These are phyloP conservation scores for Elymnias hypermnestra DNA, from an alignment of 1,140 invertebrate species.

Conservation along the genomic window DNA sequence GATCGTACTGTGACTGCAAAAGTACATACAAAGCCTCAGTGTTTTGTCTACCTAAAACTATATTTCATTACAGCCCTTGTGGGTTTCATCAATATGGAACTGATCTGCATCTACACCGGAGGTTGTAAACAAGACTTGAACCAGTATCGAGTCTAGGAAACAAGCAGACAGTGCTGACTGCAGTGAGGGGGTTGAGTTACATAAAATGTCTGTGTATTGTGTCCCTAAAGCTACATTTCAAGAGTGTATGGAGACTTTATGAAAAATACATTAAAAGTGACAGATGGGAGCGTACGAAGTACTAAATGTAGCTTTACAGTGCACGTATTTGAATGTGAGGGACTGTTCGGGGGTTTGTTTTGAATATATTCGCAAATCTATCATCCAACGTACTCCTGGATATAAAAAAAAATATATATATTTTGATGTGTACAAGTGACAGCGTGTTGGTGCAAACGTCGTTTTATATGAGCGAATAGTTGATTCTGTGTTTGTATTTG, in stretches of 20 bases:
- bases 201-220: too few species aligned
- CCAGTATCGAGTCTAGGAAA: too few species aligned
- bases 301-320: slow-evolving; percentile 9
- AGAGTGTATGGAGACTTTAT: background rate
- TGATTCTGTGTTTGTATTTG: slow-evolving; percentile 60
- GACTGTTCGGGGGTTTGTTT: slow-evolving; percentile 5
- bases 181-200: too few species aligned
- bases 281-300: background rate
- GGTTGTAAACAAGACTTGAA: too few species aligned
- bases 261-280: slow-evolving; percentile 3
- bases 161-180: too few species aligned
- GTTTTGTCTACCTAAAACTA: too few species aligned
- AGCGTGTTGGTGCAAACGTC: slow-evolving; percentile 50
- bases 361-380: slow-evolving; percentile 8
- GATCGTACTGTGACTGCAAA: too few species aligned
- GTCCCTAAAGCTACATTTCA: slow-evolving; percentile 4
- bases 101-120: too few species aligned
- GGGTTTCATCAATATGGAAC: too few species aligned
- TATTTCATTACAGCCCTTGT: too few species aligned
- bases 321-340: slow-evolving; percentile 5
- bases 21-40: too few species aligned
- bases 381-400: slow-evolving; percentile 6
- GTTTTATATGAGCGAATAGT: slow-evolving; percentile 50
- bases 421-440: slow-evolving; percentile 10
- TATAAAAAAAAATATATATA: background rate